Evolutionary conservation across 2,797 vertebrate species (phyloP), one percentile per base, ranked within the genome.

Genomic region (Karalla daura): DNA sequence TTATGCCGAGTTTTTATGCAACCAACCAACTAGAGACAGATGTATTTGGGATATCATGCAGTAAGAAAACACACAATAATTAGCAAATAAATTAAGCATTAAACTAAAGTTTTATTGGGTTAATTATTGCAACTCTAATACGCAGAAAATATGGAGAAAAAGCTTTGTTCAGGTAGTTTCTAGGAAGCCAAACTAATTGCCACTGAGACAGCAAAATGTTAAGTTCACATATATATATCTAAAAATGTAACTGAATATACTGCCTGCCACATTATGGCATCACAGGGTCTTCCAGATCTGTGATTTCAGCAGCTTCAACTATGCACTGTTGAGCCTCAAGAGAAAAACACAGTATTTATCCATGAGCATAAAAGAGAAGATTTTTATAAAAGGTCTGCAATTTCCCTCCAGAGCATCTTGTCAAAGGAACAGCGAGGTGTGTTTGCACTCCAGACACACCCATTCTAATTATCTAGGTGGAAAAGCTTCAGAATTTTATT

Each of bases 281-380:
- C n/a, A n/a, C 50, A 64, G 45, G 33, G 44, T 64, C 35, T 55
- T 11, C 47, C 74, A 21, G 15, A 8, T 44, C 41, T 36, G 60
- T 37, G 44, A 54, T 32, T 33, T 47, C 3, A 70, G 44, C 24
- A 21, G 67, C 41, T 23, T 71, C 5, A 1, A 36, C 33, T 40
- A 30, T 30, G 50, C 30, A 2, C 17, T 3, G 24, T 59, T 4
- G 49, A 28, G 40, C 32, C 18, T 46, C 49, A 20, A 7, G 5
- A 10, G 24, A 18, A n/a, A n/a, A 15, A 74, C 20, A 36, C 45
- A 28, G 13, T 9, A 41, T 60, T 10, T 1, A 10, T 53, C 43
- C 47, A 63, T 40, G 55, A 44, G 64, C 55, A 55, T 66, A 59
- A 4, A 27, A 37, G 30, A 58, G 6, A 49, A 33, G 7, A 63